phyloP scores from a whole-genome alignment of 1,140 invertebrate species.

The Rhyacophila brunnea region DNA sequence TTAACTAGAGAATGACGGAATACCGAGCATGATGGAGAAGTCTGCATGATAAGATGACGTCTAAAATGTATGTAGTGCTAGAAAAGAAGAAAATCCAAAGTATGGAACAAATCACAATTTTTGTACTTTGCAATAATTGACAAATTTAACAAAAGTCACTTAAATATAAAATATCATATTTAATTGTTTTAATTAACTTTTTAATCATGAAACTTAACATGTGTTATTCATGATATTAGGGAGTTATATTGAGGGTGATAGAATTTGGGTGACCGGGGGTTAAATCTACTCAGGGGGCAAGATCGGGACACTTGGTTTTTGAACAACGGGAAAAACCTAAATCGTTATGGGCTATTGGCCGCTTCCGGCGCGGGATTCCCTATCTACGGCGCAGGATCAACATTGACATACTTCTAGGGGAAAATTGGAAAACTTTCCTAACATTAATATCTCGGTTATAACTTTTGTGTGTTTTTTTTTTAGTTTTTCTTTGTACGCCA shows the following conservation, averaged over 20 bases:
- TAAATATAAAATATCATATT: too few species aligned
- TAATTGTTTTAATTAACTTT: too few species aligned
- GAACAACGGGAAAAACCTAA: slow-evolving; percentile 20
- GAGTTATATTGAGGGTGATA: background rate
- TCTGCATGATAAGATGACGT: too few species aligned
- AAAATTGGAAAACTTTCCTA: slow-evolving; percentile 33
- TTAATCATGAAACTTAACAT: too few species aligned
- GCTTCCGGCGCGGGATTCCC: slow-evolving; percentile 15
- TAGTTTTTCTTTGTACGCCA: slow-evolving; percentile 2
- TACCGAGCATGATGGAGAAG: too few species aligned
- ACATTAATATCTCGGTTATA: slow-evolving; percentile 20
- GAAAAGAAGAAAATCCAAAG: too few species aligned
- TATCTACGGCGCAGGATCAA: slow-evolving; percentile 30
- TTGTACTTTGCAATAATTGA: too few species aligned
- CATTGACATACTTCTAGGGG: slow-evolving; percentile 24
- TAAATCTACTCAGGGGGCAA: background rate
- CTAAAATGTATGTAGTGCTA: too few species aligned
- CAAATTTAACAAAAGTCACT: too few species aligned
- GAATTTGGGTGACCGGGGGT: slow-evolving; percentile 3
- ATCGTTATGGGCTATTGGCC: slow-evolving; percentile 32
- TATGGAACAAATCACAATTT: too few species aligned
- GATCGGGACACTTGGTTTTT: slow-evolving; percentile 26
- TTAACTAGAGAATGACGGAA: too few species aligned
- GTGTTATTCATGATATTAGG: too few species aligned
- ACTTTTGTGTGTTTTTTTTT: slow-evolving; percentile 31